Evolutionary conservation across 2,888 invertebrate species (phyloP).

Genomic region (Villa cingulata): DNA sequence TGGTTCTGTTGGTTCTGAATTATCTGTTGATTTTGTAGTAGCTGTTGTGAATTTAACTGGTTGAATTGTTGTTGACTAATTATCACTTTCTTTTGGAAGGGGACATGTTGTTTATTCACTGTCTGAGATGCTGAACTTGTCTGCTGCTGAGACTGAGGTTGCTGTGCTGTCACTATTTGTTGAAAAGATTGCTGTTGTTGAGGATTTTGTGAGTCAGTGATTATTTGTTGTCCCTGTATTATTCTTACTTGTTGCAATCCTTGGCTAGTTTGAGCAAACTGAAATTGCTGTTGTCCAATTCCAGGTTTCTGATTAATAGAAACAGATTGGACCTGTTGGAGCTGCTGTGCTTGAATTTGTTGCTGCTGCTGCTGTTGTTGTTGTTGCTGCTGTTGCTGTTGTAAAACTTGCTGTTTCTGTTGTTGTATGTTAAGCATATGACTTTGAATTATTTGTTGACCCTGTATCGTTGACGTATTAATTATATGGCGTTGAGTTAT

Average conservation of each 20-base stretch:
- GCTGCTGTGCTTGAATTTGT: slow-evolving; percentile 13
- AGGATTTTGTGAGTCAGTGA: slow-evolving; percentile 10
- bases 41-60: slow-evolving; percentile 46
- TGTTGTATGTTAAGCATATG: slow-evolving; percentile 32
- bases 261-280: slow-evolving; percentile 4
- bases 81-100: slow-evolving; percentile 28
- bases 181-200: slow-evolving; percentile 13
- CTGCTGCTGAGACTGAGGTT: slow-evolving; percentile 18
- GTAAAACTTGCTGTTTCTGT: slow-evolving; percentile 21
- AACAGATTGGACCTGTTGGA: slow-evolving; percentile 16
- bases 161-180: slow-evolving; percentile 13
- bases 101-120: slow-evolving; percentile 13
- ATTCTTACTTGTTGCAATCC: slow-evolving; percentile 16
- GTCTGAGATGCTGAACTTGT: slow-evolving; percentile 19
- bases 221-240: slow-evolving; percentile 20
- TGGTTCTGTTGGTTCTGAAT: slow-evolving; percentile 36
- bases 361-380: slow-evolving; percentile 23
- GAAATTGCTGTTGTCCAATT: slow-evolving; percentile 19
- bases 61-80: slow-evolving; percentile 50
- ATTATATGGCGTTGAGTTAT: slow-evolving; percentile 33
- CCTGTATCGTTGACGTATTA: slow-evolving; percentile 33
- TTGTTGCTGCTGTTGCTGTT: slow-evolving; percentile 25
- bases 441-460: slow-evolving; percentile 35
- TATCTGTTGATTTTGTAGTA: slow-evolving; percentile 36
- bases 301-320: slow-evolving; percentile 10